Base-by-base conservation (phyloP, 2,113 vertebrate species). In the Mormoops blainvillei region DNA sequence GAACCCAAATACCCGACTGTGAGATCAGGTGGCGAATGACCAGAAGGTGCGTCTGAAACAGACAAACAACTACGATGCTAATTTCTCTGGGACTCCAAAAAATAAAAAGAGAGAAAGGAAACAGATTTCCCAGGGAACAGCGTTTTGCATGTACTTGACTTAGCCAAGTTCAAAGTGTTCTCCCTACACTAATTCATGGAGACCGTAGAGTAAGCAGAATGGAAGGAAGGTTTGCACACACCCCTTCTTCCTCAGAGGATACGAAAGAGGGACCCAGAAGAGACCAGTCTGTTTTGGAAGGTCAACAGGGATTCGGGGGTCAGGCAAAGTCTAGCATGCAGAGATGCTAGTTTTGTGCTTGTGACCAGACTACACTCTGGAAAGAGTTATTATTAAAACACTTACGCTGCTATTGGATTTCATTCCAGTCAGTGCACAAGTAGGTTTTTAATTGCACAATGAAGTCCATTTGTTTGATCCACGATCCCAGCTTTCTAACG, bases 391-490 rank as follows among this genome's bases (percentile, higher is more conserved):
- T 91, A 82, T 92, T 73, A 95, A 96, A 95, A 74, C 68, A 78
- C 96, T 95, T 89, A 94, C 67, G 56, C 77, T 56, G 65, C 67
- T 89, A 95, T 96, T 95, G 95, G 43, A 94, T 97, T 96, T 96
- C 92, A 97, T 95, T 92, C 81, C 70, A 86, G 76, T 28, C 94
- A 94, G 43, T 67, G 56, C 91, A 77, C 73, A 67, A 71, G 93
- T 65, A 52, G 73, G 71, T 87, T 95, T 95, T 97, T 95, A 95
- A 96, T 95, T 96, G 90, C 78, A 80, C 68, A 89, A 96, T 86
- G 91, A 96, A 97, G 88, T 70, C 85, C 88, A 80, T 96, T 95
- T 92, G 48, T 97, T 81, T 95, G 81, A 95, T 91, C 89, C 85
- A 70, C 0, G 2, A 65, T 82, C 31, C 8, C 41, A 56, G 86